These are phyloP conservation scores for Dolomedes plantarius DNA, from an alignment of 2,888 invertebrate genomes.

Conservation along the genomic window DNA sequence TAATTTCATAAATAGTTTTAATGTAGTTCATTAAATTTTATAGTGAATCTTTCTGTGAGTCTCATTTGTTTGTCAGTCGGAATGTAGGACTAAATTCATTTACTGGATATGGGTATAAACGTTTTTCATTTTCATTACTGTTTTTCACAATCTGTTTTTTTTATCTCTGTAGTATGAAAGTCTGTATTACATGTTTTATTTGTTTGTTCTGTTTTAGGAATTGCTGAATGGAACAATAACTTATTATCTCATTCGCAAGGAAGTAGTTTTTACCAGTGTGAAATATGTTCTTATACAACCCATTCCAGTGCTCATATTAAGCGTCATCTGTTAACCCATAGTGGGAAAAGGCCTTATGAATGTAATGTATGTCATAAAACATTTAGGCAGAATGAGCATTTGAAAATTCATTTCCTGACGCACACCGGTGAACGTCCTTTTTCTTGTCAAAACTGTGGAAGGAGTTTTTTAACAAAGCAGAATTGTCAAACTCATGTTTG, in stretches of 20 bases:
- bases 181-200: neutral
- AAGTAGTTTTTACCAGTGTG: neutral
- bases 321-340: constrained; percentile 2
- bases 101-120: too few species aligned
- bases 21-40: too few species aligned
- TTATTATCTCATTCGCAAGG: neutral
- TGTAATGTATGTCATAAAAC: constrained; percentile 1
- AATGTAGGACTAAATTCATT: too few species aligned
- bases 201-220: neutral
- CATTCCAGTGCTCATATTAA: neutral
- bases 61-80: too few species aligned
- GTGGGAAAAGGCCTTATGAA: neutral
- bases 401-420: neutral
- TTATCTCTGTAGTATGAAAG: neutral
- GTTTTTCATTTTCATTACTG: too few species aligned
- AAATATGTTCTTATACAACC: constrained; percentile 2
- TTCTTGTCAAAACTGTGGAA: neutral
- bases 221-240: neutral
- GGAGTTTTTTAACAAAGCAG: constrained; percentile 8
- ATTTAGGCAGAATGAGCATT: constrained; percentile 2
- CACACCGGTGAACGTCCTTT: constrained; percentile 18
- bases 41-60: too few species aligned
- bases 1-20: too few species aligned
- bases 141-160: too few species aligned
- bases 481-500: neutral